Base-by-base conservation (phyloP, 1,140 invertebrate genomes). In the Phortica variegata region DNA sequence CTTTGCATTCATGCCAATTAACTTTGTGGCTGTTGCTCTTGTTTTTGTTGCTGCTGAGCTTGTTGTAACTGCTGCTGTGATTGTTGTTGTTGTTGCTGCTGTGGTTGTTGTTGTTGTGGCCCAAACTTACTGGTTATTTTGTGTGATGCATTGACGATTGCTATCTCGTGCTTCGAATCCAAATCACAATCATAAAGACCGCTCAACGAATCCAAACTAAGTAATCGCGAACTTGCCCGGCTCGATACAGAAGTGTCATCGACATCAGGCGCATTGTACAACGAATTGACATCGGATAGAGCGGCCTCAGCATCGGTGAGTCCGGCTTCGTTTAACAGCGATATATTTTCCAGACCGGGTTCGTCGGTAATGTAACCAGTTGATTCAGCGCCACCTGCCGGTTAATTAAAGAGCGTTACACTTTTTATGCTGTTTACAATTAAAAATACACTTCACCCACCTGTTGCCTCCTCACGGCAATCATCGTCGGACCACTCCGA, bases 271-370 rank as follows among this genome's bases (percentile, higher is more conserved):
- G 84, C 84, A 66, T 84, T 84, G 66, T 88, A 89, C 48, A 89
- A 83, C n/a, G 89, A 91, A 76, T 91, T 91, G 18, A 90, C 87
- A 73, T 91, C 89, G 65, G 88, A 91, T 34, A 91, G 76, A 6
- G 88, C 88, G 39, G 87, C 89, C 81, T 91, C 89, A 6, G 87
- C 88, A 78, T 91, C 89, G 6, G 88, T 91, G 16, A 91, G 81
- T n/a, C 88, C 89, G 31, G 87, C 86, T 76, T 91, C 89, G 77
- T 91, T 90, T 12, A 90, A 75, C 80, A 91, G 84, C 18, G 88
- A 90, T 7, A 89, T 83, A 77, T 91, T 90, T 73, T 91, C 89
- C 7, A 90, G 76, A 12, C 87, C 87, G 1, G 88, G 87, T 76
- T 91, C 89, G 75, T 91, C 88, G 1, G 87, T 90, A 10, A 86